Percentiles rank a stretch among this genome's conserved stretches.
phyloP scores from a whole-genome alignment of 2,888 invertebrate species.

The Suillia variegata region DNA sequence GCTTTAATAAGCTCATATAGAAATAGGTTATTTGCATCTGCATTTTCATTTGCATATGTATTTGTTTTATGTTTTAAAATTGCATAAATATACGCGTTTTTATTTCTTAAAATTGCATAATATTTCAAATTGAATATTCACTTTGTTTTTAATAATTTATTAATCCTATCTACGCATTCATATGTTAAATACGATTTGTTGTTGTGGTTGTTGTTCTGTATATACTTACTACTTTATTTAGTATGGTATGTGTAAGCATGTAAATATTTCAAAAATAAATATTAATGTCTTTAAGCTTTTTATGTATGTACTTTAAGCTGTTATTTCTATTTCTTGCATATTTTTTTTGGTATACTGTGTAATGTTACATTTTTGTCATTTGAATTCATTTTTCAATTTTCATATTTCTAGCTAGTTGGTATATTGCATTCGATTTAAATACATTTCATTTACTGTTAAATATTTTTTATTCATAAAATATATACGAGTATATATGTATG shows the following conservation, averaged over 20 bases:
- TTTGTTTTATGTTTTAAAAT: slow-evolving; percentile 14
- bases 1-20: slow-evolving; percentile 35
- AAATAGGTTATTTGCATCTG: slow-evolving; percentile 28
- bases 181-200: background rate
- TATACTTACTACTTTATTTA: background rate
- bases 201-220: background rate
- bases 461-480: slow-evolving; percentile 28
- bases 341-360: background rate
- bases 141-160: slow-evolving; percentile 17
- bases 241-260: background rate
- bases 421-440: background rate
- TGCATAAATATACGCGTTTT: slow-evolving; percentile 22
- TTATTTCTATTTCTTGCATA: background rate
- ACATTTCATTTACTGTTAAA: background rate
- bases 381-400: slow-evolving; percentile 15
- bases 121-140: slow-evolving; percentile 20
- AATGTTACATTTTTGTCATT: background rate
- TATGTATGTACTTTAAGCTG: background rate
- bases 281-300: background rate
- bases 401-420: slow-evolving; percentile 22
- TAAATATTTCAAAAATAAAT: slow-evolving; percentile 3
- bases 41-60: slow-evolving; percentile 11
- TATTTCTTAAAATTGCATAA: slow-evolving; percentile 32
- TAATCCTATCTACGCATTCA: slow-evolving; percentile 11
- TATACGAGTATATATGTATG: slow-evolving; percentile 30